These are phyloP conservation scores for Cydia strobilella DNA, from an alignment of 1,140 invertebrate genomes.

Conservation along the genomic window DNA sequence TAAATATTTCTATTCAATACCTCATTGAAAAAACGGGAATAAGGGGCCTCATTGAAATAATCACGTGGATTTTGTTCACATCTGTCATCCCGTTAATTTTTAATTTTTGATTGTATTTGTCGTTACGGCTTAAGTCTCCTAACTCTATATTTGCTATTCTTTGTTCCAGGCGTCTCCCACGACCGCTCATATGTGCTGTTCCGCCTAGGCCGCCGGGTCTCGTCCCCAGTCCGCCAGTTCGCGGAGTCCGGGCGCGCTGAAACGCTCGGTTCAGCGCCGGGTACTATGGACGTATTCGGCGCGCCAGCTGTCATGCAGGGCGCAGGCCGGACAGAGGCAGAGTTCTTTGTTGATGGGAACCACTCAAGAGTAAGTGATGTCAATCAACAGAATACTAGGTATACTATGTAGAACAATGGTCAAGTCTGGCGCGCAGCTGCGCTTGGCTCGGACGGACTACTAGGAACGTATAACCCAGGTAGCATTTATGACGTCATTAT, in stretches of 20 bases:
- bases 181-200: conserved; percentile 90
- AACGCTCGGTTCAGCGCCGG: conserved; percentile 64
- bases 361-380: conserved; percentile 86
- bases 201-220: conserved; percentile 87
- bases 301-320: conserved; percentile 88
- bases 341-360: conserved; percentile 95
- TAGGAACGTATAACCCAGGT: too few relatives aligned
- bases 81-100: too few relatives aligned
- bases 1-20: too few relatives aligned
- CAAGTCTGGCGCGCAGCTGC: too few relatives aligned
- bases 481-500: too few relatives aligned
- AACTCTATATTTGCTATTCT: conserved; percentile 12
- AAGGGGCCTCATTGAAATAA: too few relatives aligned
- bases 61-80: too few relatives aligned
- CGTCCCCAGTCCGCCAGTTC: conserved; percentile 88
- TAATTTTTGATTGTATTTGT: too few relatives aligned
- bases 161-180: conserved; percentile 90
- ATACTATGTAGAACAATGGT: conserved; percentile 79
- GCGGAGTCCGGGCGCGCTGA: conserved; percentile 83
- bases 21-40: too few relatives aligned
- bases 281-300: conserved; percentile 90
- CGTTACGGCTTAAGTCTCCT: too few relatives aligned
- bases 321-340: conserved; percentile 88
- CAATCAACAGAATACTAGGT: too few relatives aligned
- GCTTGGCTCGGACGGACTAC: too few relatives aligned